A percentile compares a stretch with the other conserved stretches of the same genome.
Evolutionary conservation across 1,140 invertebrate species (phyloP).

Genomic region (Riptortus pedestris): DNA sequence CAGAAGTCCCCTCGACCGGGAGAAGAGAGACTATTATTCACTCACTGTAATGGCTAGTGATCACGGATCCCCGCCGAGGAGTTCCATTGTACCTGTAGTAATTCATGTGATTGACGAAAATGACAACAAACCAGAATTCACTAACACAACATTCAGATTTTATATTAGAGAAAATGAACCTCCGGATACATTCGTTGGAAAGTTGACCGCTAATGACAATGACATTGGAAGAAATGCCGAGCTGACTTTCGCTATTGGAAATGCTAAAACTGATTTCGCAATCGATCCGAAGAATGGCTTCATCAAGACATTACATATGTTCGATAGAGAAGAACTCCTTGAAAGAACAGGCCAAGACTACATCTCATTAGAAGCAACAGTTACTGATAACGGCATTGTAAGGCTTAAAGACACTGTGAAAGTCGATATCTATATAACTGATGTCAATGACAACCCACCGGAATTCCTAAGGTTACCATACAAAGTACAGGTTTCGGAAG

Average conservation of each 20-base stretch:
- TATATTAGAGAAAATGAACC: conserved; percentile 79
- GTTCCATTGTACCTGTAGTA: conserved; percentile 71
- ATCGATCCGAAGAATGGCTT: conserved; percentile 87
- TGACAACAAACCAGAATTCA: conserved; percentile 84
- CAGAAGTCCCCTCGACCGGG: conserved; percentile 69
- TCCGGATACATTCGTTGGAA: conserved; percentile 78
- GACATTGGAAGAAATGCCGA: conserved; percentile 88
- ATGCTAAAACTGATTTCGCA: conserved; percentile 68
- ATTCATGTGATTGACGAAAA: conserved; percentile 92
- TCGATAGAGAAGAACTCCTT: conserved; percentile 77
- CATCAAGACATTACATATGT: conserved; percentile 69
- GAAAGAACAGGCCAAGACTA: conserved; percentile 61
- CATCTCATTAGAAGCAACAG: conserved; percentile 70
- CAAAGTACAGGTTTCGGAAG: conserved; percentile 74
- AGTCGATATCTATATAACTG: conserved; percentile 74
- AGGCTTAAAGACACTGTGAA: conserved; percentile 75
- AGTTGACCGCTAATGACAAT: conserved; percentile 74
- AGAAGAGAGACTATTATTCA: conserved; percentile 80
- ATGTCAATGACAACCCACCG: conserved; percentile 88
- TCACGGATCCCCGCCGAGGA: conserved; percentile 58
- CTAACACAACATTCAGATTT: conserved; percentile 74
- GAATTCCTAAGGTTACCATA: conserved; percentile 74
- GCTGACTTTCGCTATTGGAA: conserved; percentile 70
- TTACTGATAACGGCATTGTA: conserved; percentile 75
- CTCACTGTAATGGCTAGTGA: conserved; percentile 72